Evolutionary conservation across 1,140 invertebrate genomes (phyloP).

Genomic region (Globodera rostochiensis): DNA sequence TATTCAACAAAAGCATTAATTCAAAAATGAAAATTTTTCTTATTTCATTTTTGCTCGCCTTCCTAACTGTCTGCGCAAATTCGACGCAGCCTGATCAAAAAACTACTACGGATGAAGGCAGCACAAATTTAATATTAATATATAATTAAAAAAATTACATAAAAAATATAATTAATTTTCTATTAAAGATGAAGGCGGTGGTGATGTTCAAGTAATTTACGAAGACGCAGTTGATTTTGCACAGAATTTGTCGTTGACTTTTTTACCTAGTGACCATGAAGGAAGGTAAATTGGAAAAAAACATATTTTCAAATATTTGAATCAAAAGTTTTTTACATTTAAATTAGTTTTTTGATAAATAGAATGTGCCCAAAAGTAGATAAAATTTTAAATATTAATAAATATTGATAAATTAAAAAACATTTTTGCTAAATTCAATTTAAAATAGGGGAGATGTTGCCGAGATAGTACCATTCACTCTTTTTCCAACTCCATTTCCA

Average conservation of each 20-base stretch:
- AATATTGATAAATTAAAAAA: background rate
- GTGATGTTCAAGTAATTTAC: slow-evolving; percentile 29
- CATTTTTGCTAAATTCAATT: background rate
- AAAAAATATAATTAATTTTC: background rate
- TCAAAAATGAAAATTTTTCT: too few species aligned
- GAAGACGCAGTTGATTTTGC: slow-evolving; percentile 56
- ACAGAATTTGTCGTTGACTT: slow-evolving; percentile 45
- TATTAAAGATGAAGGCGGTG: background rate
- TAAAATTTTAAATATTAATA: background rate
- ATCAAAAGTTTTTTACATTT: too few species aligned
- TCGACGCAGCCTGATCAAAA: too few species aligned
- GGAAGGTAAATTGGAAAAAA: background rate
- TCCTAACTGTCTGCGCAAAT: too few species aligned
- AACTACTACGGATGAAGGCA: too few species aligned
- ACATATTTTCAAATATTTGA: too few species aligned
- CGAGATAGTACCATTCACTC: slow-evolving; percentile 56
- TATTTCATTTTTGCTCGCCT: too few species aligned
- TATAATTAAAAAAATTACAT: too few species aligned
- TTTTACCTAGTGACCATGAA: background rate
- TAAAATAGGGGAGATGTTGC: slow-evolving; percentile 33
- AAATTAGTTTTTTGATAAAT: too few species aligned
- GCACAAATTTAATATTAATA: too few species aligned
- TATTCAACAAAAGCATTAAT: too few species aligned
- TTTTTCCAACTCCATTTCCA: slow-evolving; percentile 63
- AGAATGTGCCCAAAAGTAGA: background rate